A percentile compares a stretch with the other conserved stretches of the same genome.
phyloP scores from a whole-genome alignment of 2,797 vertebrate species.

The Benthosema pterotum region DNA sequence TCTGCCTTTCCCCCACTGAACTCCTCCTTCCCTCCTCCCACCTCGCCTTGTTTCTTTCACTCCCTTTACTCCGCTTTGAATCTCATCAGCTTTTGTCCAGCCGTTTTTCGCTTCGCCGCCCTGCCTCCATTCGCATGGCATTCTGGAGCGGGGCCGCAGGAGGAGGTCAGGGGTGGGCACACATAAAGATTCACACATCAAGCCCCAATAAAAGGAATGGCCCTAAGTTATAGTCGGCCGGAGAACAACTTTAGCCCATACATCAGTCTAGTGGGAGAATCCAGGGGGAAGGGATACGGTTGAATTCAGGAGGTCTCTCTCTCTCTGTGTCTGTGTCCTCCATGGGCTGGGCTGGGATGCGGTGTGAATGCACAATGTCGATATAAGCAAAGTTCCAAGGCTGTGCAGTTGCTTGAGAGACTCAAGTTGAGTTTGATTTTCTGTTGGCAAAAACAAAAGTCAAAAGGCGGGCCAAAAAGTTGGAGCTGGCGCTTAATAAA shows the following conservation, averaged over 20 bases:
- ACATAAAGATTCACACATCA: conserved; percentile 67
- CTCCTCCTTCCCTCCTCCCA: conserved; percentile 39
- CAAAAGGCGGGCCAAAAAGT: neutral
- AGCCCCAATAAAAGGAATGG: conserved; percentile 43
- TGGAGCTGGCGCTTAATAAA: neutral
- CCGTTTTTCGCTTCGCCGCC: conserved; percentile 55
- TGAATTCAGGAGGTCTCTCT: conserved; percentile 9
- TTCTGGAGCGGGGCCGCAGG: conserved; percentile 48
- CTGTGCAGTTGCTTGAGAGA: neutral
- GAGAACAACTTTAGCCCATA: conserved; percentile 22
- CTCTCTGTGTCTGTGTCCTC: no score
- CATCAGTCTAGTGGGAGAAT: conserved; percentile 18
- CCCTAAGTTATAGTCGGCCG: conserved; percentile 39
- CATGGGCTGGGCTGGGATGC: conserved; percentile 3
- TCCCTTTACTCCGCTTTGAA: conserved; percentile 59
- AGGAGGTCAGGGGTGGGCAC: conserved; percentile 57
- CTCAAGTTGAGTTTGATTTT: neutral
- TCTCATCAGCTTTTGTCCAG: conserved; percentile 73
- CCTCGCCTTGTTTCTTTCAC: conserved; percentile 64
- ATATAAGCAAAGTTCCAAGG: conserved; percentile 3
- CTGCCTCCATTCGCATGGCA: conserved; percentile 43
- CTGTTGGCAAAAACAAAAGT: neutral
- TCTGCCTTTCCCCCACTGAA: conserved; percentile 25
- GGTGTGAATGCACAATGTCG: conserved; percentile 6
- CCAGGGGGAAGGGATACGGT: conserved; percentile 8